Conservation (phyloP, 2,113 vertebrate genomes). For the Hyaena hyaena region DNA sequence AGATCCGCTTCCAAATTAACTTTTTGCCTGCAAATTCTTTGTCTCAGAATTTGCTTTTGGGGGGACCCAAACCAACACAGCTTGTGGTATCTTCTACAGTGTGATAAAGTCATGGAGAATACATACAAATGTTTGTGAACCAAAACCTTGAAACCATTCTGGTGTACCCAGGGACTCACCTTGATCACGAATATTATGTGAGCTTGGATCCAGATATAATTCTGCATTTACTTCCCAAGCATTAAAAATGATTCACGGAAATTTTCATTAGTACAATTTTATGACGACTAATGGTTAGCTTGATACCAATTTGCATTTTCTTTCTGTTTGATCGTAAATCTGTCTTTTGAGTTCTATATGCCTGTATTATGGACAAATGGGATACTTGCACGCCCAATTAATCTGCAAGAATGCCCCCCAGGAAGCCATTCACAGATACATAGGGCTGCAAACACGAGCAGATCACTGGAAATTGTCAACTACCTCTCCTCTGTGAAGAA, state of each 20-base stretch:
- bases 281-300: not conserved
- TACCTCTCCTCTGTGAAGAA: not conserved
- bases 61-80: not conserved
- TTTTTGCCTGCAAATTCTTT: not conserved
- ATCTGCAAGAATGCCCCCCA: not conserved
- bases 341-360: not conserved
- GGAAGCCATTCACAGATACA: not conserved
- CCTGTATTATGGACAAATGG: not conserved
- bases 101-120: not conserved
- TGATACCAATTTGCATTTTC: constrained; percentile 34
- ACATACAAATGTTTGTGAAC: not conserved
- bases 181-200: not conserved
- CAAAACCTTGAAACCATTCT: not conserved
- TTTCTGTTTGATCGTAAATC: not conserved
- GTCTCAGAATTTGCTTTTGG: not conserved
- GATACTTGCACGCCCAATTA: not conserved
- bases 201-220: not conserved
- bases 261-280: constrained; percentile 3
- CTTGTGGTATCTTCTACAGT: not conserved
- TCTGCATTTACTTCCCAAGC: not conserved
- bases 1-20: not conserved
- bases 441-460: not conserved
- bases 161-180: not conserved
- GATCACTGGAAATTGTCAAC: not conserved
- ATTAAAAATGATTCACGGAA: not conserved